These are phyloP conservation scores for Flexamia atlantica DNA, from an alignment of 2,888 invertebrate genomes.

Conservation along the genomic window DNA sequence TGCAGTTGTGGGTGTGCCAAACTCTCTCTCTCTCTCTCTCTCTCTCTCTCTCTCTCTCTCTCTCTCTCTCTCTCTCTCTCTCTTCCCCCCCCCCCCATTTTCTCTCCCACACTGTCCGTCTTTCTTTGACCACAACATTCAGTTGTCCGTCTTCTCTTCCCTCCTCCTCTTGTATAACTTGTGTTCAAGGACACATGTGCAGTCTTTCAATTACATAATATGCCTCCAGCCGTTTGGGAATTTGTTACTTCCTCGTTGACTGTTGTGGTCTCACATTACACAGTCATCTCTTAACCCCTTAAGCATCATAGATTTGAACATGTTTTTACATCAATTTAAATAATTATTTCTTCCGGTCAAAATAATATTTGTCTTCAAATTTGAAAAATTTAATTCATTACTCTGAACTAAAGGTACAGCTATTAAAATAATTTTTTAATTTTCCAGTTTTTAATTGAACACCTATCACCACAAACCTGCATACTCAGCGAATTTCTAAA, in stretches of 20 bases:
- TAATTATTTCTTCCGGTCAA: too few species aligned
- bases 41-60: conserved; percentile 67
- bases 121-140: conserved; percentile 70
- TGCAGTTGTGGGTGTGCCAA: conserved; percentile 17
- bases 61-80: conserved; percentile 70
- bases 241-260: neutral
- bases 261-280: too few species aligned
- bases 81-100: conserved; percentile 11
- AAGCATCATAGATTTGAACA: too few species aligned
- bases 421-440: too few species aligned
- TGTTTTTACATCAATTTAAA: too few species aligned
- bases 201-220: conserved; percentile 9
- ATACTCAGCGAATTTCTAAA: too few species aligned
- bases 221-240: neutral
- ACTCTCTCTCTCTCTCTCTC: conserved; percentile 47
- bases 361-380: too few species aligned
- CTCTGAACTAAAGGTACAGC: too few species aligned
- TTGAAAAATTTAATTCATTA: too few species aligned
- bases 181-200: conserved; percentile 1
- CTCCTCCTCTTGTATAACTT: conserved; percentile 63
- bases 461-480: too few species aligned
- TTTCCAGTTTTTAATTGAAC: too few species aligned
- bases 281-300: too few species aligned
- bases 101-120: conserved; percentile 62
- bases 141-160: conserved; percentile 71